phyloP scores from a whole-genome alignment of 2,888 invertebrate genomes.

The Hemaris fuciformis region DNA sequence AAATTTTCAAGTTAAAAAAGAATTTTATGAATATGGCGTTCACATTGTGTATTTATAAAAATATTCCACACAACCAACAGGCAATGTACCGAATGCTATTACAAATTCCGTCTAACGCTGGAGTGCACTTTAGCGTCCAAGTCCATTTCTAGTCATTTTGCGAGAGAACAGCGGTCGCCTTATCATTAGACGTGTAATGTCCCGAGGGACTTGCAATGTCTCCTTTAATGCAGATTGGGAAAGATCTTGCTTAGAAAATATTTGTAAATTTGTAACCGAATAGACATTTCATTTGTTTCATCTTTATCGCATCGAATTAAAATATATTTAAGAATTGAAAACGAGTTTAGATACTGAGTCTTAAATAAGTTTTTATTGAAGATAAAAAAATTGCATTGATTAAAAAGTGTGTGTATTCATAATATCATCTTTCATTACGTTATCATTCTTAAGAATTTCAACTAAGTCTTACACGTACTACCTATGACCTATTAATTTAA shows the following conservation, averaged over 20 bases:
- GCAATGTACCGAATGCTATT: neutral
- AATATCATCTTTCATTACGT: too few relatives aligned
- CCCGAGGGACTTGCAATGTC: neutral
- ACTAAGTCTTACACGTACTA: too few relatives aligned
- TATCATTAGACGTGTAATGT: slow-evolving; percentile 1
- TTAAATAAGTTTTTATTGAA: too few relatives aligned
- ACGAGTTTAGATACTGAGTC: too few relatives aligned
- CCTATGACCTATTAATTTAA: too few relatives aligned
- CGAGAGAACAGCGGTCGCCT: neutral
- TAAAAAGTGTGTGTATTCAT: too few relatives aligned
- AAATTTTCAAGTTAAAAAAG: neutral
- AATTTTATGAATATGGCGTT: neutral
- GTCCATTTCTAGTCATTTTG: neutral
- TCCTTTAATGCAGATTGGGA: neutral
- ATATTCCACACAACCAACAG: neutral
- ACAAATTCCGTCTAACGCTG: neutral
- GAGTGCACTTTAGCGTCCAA: slow-evolving; percentile 1
- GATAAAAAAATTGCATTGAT: too few relatives aligned
- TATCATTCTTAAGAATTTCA: too few relatives aligned
- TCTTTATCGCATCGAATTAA: too few relatives aligned
- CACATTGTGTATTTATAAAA: neutral
- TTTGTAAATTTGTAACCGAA: too few relatives aligned
- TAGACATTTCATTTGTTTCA: too few relatives aligned
- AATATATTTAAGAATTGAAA: too few relatives aligned
- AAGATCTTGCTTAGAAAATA: neutral